phyloP scores from a whole-genome alignment of 2,797 vertebrate species.

The Crossoptilon crossoptilon region DNA sequence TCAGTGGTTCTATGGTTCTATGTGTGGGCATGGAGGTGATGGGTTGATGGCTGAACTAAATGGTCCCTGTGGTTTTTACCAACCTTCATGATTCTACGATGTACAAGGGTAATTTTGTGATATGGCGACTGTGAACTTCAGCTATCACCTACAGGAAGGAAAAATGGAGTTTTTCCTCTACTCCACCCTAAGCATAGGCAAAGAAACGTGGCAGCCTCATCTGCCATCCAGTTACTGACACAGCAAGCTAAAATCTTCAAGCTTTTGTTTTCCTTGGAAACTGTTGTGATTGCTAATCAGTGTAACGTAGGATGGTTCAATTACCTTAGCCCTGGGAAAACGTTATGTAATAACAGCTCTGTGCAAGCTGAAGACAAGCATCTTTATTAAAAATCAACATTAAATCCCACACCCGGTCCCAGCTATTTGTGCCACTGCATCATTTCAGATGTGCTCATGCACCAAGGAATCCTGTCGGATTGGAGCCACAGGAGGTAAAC shows the following conservation, averaged over 20 bases:
- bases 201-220: neutral
- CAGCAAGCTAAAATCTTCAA: neutral
- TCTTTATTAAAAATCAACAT: conserved; percentile 49
- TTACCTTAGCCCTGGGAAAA: conserved; percentile 14
- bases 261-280: conserved; percentile 4
- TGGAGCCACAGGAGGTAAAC: conserved; percentile 28
- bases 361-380: neutral
- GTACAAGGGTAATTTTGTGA: neutral
- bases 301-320: neutral
- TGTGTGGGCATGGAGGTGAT: no score
- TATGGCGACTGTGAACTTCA: neutral
- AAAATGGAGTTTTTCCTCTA: neutral
- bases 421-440: neutral
- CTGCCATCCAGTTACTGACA: neutral
- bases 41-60: no score
- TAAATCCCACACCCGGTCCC: neutral
- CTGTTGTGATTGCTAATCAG: neutral
- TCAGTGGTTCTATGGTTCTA: no score
- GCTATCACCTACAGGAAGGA: neutral
- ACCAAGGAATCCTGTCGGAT: neutral
- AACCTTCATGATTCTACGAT: no score
- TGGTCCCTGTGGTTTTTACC: no score
- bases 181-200: neutral
- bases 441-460: neutral
- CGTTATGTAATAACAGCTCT: neutral